Evolutionary conservation across 2,797 vertebrate genomes (phyloP).

Genomic region (Hipposideros larvatus): DNA sequence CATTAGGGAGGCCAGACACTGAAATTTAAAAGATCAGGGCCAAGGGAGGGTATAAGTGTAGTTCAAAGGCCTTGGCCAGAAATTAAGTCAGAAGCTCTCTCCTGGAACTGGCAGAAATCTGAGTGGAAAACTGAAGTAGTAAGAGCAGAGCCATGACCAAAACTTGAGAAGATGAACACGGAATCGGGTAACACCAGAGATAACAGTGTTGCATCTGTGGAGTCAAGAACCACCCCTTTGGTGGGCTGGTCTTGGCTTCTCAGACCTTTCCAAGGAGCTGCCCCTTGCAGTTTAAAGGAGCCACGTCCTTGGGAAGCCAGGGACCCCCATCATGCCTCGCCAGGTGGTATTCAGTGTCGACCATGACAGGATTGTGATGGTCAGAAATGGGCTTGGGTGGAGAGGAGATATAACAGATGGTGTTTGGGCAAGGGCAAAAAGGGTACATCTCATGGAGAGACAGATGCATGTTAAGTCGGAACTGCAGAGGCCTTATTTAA

Average conservation of each 20-base stretch:
- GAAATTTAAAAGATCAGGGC: not conserved
- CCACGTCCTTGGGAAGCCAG: not conserved
- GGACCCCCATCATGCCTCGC: not conserved
- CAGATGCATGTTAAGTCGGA: not conserved
- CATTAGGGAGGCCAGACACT: not conserved
- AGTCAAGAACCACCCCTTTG: not conserved
- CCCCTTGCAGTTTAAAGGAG: not conserved
- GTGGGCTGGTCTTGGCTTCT: not conserved
- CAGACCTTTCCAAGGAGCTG: not conserved
- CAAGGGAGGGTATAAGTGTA: not conserved
- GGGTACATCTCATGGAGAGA: not conserved
- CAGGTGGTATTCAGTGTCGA: not conserved
- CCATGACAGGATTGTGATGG: not conserved
- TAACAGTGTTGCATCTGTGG: not conserved
- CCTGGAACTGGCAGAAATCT: not conserved
- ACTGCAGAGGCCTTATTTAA: not conserved
- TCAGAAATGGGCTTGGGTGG: not conserved
- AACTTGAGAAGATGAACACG: not conserved
- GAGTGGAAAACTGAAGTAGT: not conserved
- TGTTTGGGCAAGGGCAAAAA: not conserved
- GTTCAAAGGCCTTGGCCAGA: not conserved
- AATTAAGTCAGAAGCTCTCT: not conserved
- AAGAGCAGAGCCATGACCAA: not conserved
- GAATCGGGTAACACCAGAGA: not conserved
- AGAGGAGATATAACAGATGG: not conserved